These are phyloP conservation scores for Embiotoca jacksoni DNA, from an alignment of 2,113 vertebrate species.

Conservation along the genomic window DNA sequence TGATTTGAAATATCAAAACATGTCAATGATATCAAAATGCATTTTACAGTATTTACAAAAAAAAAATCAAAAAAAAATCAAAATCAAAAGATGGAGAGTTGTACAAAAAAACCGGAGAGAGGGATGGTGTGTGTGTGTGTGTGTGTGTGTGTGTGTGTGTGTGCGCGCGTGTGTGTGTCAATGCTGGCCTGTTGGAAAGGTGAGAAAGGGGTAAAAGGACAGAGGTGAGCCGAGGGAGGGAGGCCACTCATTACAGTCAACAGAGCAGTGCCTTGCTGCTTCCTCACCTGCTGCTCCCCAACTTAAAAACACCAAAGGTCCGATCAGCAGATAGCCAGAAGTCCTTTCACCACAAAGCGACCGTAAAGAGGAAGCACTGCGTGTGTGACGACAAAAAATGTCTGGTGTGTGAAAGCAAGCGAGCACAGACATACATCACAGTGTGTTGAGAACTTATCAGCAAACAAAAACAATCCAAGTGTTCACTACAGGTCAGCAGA, in stretches of 20 bases:
- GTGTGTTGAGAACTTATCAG: slow-evolving; percentile 60
- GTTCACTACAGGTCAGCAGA: slow-evolving; percentile 59
- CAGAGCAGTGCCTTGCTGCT: slow-evolving; percentile 39
- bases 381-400: background rate
- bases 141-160: slow-evolving; percentile 35
- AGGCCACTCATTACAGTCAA: slow-evolving; percentile 44
- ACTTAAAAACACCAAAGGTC: slow-evolving; percentile 21
- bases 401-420: slow-evolving; percentile 29
- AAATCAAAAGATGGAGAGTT: slow-evolving; percentile 64
- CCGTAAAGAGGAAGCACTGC: background rate
- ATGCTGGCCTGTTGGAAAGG: slow-evolving; percentile 34
- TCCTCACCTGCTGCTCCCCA: slow-evolving; percentile 29
- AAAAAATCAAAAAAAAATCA: slow-evolving; percentile 55
- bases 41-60: slow-evolving; percentile 90
- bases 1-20: slow-evolving; percentile 88
- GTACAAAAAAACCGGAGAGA: slow-evolving; percentile 61
- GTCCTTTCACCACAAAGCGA: slow-evolving; percentile 38
- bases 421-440: slow-evolving; percentile 65
- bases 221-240: slow-evolving; percentile 25
- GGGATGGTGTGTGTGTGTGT: background rate
- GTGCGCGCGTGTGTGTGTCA: slow-evolving; percentile 31
- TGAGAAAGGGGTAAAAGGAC: slow-evolving; percentile 25
- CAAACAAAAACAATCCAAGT: slow-evolving; percentile 37
- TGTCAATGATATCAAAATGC: slow-evolving; percentile 91
- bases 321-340: slow-evolving; percentile 37